Evolutionary conservation across 2,797 vertebrate species (phyloP), one percentile per base, ranked within the genome.

Genomic region (Neolamprologus multifasciatus): DNA sequence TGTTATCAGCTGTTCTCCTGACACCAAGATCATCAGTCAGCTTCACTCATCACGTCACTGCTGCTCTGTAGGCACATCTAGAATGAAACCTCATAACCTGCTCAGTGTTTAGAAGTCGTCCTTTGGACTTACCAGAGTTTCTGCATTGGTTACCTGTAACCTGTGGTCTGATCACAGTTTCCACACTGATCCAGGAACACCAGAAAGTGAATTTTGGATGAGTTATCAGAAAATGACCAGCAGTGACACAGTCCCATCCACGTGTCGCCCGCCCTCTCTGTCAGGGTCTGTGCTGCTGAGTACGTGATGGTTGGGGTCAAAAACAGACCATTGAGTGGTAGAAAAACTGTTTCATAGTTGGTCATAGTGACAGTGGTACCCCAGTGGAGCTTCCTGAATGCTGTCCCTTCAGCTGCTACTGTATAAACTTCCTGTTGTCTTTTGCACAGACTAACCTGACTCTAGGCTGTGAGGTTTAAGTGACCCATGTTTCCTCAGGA

Each of bases 381-480:
- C 2, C 14, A 17, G 21, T 45, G 9, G 40, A 17, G 40, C 40
- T 5, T 23, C 12, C 21, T 71, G 31, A n/a, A 69, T 10, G 13
- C 3, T 21, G 5, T 23, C n/a, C 64, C 36, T 23, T 45, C 21
- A 26, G 14, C 7, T 17, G 40, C 26, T 26, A 19, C 40, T 48
- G 67, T 11, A 43, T 12, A 36, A 64, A 38, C 21, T 16, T 23
- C 2, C n/a, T 23, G 9, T 31, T 29, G 43, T 48, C 1, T 2
- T 16, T 74, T 74, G 16, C 4, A 4, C 26, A 48, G 16, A 29
- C 23, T 1, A 48, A 48, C 23, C 69, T 29, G 69, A 12, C 43
- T 8, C 9, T 29, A 48, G 14, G 40, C 40, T 12, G 38, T 12
- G 38, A 12, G 0, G 2, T 45, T 1, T 11, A 17, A 5, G 8